Evolutionary conservation across 2,113 vertebrate species (phyloP).

Genomic region (Oreochromis spilurus): DNA sequence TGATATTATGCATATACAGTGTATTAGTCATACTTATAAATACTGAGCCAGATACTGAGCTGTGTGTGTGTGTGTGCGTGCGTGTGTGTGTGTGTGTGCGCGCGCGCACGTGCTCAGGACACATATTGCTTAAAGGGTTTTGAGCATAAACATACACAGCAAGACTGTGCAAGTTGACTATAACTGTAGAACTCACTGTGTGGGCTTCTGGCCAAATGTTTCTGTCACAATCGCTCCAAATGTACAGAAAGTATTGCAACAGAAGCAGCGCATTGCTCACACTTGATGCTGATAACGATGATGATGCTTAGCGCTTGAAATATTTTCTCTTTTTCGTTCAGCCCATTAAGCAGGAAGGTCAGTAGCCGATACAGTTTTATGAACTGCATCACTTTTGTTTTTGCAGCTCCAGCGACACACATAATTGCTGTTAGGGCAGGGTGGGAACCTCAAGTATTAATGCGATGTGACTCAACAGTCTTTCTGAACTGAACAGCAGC

Average conservation of each 20-base stretch:
- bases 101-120: neutral
- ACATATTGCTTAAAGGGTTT: constrained; percentile 4
- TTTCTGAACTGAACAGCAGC: neutral
- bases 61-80: neutral
- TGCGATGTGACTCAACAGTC: neutral
- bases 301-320: neutral
- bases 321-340: neutral
- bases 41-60: neutral
- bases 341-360: neutral
- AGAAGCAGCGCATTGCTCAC: neutral
- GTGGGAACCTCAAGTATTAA: neutral
- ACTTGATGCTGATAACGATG: neutral
- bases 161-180: constrained; percentile 16
- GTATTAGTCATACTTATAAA: neutral
- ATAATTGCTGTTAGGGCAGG: neutral
- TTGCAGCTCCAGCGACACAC: neutral
- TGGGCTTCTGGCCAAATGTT: neutral
- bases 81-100: neutral
- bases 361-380: neutral
- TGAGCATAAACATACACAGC: neutral
- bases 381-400: neutral
- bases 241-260: neutral
- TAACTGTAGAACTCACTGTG: neutral
- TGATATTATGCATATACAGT: neutral
- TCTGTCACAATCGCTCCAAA: neutral